Percentiles rank a stretch among this genome's conserved stretches.
Conservation (phyloP, 2,797 vertebrate genomes). For the Acanthopagrus latus region DNA sequence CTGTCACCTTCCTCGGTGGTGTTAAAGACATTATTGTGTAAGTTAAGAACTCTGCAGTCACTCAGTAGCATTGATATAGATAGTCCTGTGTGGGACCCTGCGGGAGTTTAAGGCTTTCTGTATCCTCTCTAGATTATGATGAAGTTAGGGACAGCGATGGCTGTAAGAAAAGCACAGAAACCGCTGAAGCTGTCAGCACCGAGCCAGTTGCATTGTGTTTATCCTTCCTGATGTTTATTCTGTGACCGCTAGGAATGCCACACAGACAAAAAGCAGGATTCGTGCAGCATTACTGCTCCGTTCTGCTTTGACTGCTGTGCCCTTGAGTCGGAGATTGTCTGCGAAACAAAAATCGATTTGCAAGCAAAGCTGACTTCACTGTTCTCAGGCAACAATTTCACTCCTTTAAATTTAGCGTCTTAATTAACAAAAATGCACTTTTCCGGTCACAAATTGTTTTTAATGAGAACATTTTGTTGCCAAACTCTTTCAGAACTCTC, state of each 20-base stretch:
- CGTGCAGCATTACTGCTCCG: constrained; percentile 5
- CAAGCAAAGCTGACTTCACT: not conserved
- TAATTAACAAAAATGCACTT: not conserved
- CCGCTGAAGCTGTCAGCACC: constrained; percentile 6
- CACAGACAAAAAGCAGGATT: constrained; percentile 19
- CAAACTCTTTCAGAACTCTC: not conserved
- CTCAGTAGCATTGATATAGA: not conserved
- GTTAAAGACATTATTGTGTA: not conserved
- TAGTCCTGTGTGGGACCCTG: not conserved
- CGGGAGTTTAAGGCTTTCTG: not conserved
- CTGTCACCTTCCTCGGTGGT: not conserved
- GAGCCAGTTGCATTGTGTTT: constrained; percentile 31
- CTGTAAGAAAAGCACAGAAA: constrained; percentile 28
- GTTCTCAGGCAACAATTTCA: not conserved
- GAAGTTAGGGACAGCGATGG: not conserved
- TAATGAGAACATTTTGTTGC: not conserved
- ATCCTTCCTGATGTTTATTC: constrained; percentile 27
- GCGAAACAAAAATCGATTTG: not conserved
- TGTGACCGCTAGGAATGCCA: constrained; percentile 47
- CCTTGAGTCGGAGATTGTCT: not conserved
- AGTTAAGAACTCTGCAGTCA: not conserved
- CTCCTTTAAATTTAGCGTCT: not conserved
- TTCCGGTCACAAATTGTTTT: not conserved
- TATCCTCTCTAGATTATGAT: not conserved
- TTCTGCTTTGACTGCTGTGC: not conserved